Evolutionary conservation across 2,113 vertebrate genomes (phyloP).

Genomic region (Bubo scandiacus): DNA sequence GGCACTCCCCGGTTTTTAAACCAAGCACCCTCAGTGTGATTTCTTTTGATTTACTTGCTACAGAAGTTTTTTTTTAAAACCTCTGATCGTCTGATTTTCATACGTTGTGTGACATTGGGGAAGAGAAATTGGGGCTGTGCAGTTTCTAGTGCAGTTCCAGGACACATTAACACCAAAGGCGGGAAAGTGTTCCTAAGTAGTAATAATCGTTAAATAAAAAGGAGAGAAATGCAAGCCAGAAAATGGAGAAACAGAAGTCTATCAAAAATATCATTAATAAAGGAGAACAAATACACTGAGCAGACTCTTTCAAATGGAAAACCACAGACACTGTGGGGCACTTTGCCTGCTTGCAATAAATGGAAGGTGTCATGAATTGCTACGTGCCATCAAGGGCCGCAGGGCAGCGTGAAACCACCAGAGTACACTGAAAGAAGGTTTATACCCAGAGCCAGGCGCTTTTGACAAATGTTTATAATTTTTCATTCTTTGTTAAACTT

Average conservation of each 20-base stretch:
- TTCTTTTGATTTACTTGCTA: slow-evolving; percentile 12
- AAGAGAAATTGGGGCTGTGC: neutral
- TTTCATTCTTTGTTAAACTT: neutral
- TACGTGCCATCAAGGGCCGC: neutral
- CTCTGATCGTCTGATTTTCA: neutral
- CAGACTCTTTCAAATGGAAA: neutral
- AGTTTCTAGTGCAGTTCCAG: neutral
- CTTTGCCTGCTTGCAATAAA: neutral
- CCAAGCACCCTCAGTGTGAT: neutral
- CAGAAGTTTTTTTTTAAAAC: neutral
- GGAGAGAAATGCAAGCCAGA: neutral
- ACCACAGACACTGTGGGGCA: neutral
- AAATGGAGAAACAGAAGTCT: neutral
- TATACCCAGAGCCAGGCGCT: neutral
- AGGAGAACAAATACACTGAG: neutral
- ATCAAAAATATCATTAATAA: slow-evolving; percentile 22
- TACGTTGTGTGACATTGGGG: neutral
- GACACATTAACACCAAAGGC: neutral
- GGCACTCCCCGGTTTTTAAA: neutral
- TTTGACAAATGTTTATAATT: neutral
- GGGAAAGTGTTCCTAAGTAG: neutral
- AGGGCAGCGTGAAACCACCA: neutral
- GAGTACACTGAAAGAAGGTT: neutral
- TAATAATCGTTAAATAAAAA: neutral
- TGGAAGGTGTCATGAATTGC: neutral